Evolutionary conservation across 2,888 invertebrate species (phyloP), one percentile per base, ranked within the genome.

Genomic region (Heliconius aoede): DNA sequence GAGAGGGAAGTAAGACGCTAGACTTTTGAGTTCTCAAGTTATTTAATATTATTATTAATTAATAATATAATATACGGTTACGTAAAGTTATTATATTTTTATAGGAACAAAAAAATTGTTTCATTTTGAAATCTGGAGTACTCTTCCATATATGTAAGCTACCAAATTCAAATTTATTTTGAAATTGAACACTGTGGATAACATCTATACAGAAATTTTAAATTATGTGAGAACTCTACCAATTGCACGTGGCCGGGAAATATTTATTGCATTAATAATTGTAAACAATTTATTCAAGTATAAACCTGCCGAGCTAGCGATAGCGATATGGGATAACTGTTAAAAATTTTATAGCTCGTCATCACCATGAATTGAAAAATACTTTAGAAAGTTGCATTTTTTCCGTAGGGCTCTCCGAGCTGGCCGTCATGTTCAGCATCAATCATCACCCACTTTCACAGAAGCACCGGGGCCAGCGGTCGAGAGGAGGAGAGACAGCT

Each of bases 401-500:
- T 86, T 80, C 68, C 51, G 85, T 89, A 90, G 90, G 90, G 90
- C 89, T 86, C 81, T 84, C 71, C 76, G 68, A 76, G 80, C 74
- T 79, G 77, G 74, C 65, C 72, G 78, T 74, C 76, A 61, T 60
- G 74, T 68, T 28, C 69, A 71, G 81, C 81, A 78, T 77, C 78
- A 85, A 60, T 72, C 87, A 87, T 91, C 90, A 91, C 91, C 91
- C 90, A 93, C 93, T 93, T 93, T 93, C 93, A 90, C 92, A 85
- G 86, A 87, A 89, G 88, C 89, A 85, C 85, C 88, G 82, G 82
- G 84, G 85, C 85, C 85, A 87, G 82, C 82, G 85, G 86, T 85
- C 85, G 88, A 82, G 81, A 84, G 85, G 86, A 85, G 84, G 83
- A 86, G 84, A 85, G 81, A 86, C 86, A 84, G 87, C 84, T 89